These are phyloP conservation scores for Seira musarum DNA, from an alignment of 2,888 invertebrate species.

Conservation along the genomic window DNA sequence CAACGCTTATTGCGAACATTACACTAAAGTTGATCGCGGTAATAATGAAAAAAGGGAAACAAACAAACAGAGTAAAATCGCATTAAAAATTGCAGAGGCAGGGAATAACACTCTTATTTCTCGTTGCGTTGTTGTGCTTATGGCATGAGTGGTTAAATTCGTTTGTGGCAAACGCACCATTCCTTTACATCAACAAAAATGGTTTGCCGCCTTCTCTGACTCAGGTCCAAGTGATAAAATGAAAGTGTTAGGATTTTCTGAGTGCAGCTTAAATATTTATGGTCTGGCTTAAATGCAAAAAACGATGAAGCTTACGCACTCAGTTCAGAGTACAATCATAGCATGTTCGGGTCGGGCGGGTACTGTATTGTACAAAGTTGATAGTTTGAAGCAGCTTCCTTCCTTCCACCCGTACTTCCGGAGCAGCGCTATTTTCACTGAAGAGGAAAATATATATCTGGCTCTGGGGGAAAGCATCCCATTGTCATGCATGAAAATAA, in stretches of 20 bases:
- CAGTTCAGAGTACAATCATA: background rate
- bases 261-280: slow-evolving; percentile 57
- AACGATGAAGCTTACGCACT: slow-evolving; percentile 4
- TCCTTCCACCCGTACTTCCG: slow-evolving; percentile 45
- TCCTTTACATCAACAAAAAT: slow-evolving; percentile 28
- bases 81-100: background rate
- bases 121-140: background rate
- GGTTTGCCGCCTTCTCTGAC: slow-evolving; percentile 19
- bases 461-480: slow-evolving; percentile 55
- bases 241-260: slow-evolving; percentile 46
- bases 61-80: slow-evolving; percentile 15
- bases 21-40: slow-evolving; percentile 13
- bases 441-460: slow-evolving; percentile 30
- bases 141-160: slow-evolving; percentile 11
- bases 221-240: slow-evolving; percentile 37
- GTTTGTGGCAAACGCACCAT: slow-evolving; percentile 12
- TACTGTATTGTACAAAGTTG: background rate
- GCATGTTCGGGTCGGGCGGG: slow-evolving; percentile 1
- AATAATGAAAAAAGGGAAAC: slow-evolving; percentile 30
- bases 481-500: slow-evolving; percentile 56
- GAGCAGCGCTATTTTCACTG: slow-evolving; percentile 45
- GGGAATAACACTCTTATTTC: background rate
- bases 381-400: slow-evolving; percentile 33
- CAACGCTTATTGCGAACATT: slow-evolving; percentile 14
- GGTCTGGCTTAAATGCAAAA: slow-evolving; percentile 24